Base-by-base conservation (phyloP, 64 coral and sea anemone species). In the Orbicella faveolata region DNA sequence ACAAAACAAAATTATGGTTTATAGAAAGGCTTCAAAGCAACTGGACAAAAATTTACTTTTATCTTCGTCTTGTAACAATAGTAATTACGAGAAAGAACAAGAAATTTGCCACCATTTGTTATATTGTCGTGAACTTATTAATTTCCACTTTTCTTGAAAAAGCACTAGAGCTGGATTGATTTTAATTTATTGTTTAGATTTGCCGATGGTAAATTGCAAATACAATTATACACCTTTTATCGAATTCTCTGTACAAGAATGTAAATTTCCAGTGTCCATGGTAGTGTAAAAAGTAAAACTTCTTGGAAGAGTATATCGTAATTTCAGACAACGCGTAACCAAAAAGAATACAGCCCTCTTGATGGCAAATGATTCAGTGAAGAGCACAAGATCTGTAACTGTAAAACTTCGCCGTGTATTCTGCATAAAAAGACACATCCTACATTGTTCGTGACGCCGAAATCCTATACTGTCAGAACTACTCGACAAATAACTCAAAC, bases 101-200 rank as follows among this genome's bases (percentile, higher is more conserved):
- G 39, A 73, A 70, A 85, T 85, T 85, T 33, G 37, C 65, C 20
- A n/a, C 5, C 54, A 81, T 62, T 52, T 70, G 36, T 37, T 73
- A 23, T 23, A 52, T 44, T 85, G 37, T 17, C 20, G 63, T 72
- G 21, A 13, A 72, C 82, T 85, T 85, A 73, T 81, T 81, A 81
- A 81, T 81, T 81, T 81, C 37, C 82, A 85, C 63, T 85, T 85
- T 85, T 53, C 63, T 30, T 85, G 36, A 52, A 85, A 85, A 67
- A 85, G 21, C 82, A 73, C 82, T 72, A 85, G 64, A 85, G 82
- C 39, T 73, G 36, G 64, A 85, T 85, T 85, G 82, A 85, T 85
- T 85, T 85, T 73, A 68, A 85, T 85, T 85, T 72, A 85, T 72
- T 85, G 82, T 85, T 85, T 85, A 72, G 65, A 85, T 85, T 72